These are phyloP conservation scores for Drosophila antonietae DNA, from an alignment of 2,888 invertebrate species.

Conservation along the genomic window DNA sequence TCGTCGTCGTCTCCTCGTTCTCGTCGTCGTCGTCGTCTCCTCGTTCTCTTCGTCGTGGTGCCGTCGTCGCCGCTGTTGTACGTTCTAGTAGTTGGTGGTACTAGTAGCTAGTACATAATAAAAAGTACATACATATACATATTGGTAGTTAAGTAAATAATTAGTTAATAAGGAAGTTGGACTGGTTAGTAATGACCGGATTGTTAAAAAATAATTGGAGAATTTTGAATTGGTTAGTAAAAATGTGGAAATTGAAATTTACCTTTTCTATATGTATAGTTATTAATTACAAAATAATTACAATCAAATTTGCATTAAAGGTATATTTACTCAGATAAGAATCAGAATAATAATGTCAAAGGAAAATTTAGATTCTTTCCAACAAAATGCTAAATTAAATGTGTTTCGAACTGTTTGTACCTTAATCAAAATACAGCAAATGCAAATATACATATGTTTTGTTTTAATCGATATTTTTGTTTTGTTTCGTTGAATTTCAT, in stretches of 20 bases:
- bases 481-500: slow-evolving; percentile 33
- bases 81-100: slow-evolving; percentile 38
- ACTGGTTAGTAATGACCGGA: slow-evolving; percentile 48
- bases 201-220: slow-evolving; percentile 34
- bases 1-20: no score
- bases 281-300: slow-evolving; percentile 46
- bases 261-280: slow-evolving; percentile 28
- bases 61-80: slow-evolving; percentile 34
- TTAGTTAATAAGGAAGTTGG: slow-evolving; percentile 26
- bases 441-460: slow-evolving; percentile 40
- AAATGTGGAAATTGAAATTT: slow-evolving; percentile 31
- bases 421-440: slow-evolving; percentile 55
- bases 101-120: slow-evolving; percentile 46
- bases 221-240: slow-evolving; percentile 42
- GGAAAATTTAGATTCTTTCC: slow-evolving; percentile 23
- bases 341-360: slow-evolving; percentile 34
- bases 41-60: slow-evolving; percentile 33
- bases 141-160: slow-evolving; percentile 34
- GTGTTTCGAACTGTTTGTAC: slow-evolving; percentile 40
- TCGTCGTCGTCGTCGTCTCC: slow-evolving; percentile 27
- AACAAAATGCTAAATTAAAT: slow-evolving; percentile 71
- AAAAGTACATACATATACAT: slow-evolving; percentile 49
- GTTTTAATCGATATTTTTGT: not conserved
- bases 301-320: slow-evolving; percentile 45
- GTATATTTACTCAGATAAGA: slow-evolving; percentile 38